A percentile compares a stretch with the other conserved stretches of the same genome.
Conservation (phyloP, 2,113 vertebrate species). For the Melanocharis versteri region DNA sequence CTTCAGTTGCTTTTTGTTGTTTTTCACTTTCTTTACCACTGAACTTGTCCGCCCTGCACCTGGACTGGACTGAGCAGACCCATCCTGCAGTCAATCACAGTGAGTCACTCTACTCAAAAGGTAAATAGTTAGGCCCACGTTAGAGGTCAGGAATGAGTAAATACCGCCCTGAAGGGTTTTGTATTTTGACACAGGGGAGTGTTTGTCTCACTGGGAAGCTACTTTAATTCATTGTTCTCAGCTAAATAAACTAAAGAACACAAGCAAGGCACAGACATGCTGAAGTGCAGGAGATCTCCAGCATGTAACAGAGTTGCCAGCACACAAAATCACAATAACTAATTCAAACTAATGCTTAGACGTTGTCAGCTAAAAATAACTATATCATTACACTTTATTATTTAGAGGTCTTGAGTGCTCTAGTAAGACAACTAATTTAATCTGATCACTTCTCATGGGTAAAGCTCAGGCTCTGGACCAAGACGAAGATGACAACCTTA, state of each 20-base stretch:
- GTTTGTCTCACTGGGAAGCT: neutral
- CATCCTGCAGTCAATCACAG: neutral
- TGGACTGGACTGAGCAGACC: neutral
- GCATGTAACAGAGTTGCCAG: neutral
- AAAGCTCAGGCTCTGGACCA: neutral
- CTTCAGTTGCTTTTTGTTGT: neutral
- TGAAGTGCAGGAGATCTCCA: neutral
- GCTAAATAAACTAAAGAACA: conserved; percentile 1
- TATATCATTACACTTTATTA: neutral
- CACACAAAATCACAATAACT: neutral
- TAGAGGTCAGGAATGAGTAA: neutral
- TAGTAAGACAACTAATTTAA: neutral
- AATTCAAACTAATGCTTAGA: neutral
- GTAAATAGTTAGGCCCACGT: neutral
- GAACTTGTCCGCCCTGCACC: neutral
- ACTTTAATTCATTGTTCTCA: neutral
- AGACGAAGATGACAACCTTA: accelerated
- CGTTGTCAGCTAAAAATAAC: neutral
- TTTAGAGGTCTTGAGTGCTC: neutral
- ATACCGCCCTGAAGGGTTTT: neutral
- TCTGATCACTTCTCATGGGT: neutral
- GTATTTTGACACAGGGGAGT: neutral
- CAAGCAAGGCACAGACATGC: neutral
- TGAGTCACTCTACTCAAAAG: neutral
- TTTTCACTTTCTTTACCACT: neutral